Evolutionary conservation across 2,113 vertebrate genomes (phyloP).

Genomic region (Elephantulus edwardii): DNA sequence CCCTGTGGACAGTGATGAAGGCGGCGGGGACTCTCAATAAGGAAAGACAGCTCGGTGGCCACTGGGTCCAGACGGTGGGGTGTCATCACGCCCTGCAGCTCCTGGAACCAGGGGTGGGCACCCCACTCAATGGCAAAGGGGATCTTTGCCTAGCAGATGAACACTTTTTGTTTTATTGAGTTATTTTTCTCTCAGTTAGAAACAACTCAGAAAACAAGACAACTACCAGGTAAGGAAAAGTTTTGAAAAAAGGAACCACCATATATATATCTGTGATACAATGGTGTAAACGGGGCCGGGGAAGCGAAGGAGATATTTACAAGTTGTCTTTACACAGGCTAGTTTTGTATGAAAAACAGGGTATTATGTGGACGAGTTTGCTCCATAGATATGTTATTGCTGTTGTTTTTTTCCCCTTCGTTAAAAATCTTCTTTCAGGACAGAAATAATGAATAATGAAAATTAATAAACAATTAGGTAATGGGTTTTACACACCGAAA

Average conservation of each 20-base stretch:
- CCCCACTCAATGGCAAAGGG: conserved; percentile 1
- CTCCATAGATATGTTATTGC: conserved; percentile 93
- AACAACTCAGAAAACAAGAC: conserved; percentile 90
- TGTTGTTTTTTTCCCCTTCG: conserved; percentile 86
- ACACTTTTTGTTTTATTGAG: conserved; percentile 69
- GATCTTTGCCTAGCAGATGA: neutral
- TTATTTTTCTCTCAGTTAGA: conserved; percentile 86
- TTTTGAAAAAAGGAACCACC: conserved; percentile 90
- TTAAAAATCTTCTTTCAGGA: conserved; percentile 82
- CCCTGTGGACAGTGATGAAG: conserved; percentile 57
- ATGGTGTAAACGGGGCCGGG: conserved; percentile 81
- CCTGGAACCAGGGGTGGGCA: neutral
- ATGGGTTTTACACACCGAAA: conserved; percentile 81
- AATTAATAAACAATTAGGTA: conserved; percentile 82
- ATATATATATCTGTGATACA: conserved; percentile 94
- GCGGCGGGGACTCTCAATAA: neutral
- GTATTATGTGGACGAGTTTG: conserved; percentile 80
- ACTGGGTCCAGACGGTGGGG: neutral
- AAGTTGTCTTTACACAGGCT: conserved; percentile 90
- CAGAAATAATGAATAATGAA: conserved; percentile 85
- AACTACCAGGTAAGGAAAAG: conserved; percentile 89
- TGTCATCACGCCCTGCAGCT: neutral
- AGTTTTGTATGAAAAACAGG: conserved; percentile 84
- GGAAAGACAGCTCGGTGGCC: neutral
- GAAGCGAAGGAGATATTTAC: conserved; percentile 93